These are phyloP conservation scores for Chrysaora quinquecirrha DNA, from an alignment of 30 jellyfish, hydroid and myxozoan species.

Conservation along the genomic window DNA sequence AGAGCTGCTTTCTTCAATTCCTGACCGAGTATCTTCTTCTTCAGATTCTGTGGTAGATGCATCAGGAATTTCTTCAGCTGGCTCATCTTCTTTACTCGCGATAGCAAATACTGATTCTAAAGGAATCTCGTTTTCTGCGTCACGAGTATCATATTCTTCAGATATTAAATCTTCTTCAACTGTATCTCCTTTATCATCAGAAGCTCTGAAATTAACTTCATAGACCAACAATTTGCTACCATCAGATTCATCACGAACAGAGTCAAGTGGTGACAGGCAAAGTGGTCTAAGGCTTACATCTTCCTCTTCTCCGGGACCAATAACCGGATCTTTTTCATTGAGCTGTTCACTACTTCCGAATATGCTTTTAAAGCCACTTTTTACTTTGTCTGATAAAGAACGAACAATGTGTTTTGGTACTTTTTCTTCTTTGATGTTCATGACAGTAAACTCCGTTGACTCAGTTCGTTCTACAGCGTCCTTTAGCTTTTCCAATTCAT, in stretches of 20 bases:
- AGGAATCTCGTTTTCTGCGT: neutral
- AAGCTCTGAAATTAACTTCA: no score
- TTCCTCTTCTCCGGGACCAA: neutral
- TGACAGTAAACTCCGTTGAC: neutral
- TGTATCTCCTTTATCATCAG: neutral
- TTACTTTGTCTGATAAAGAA: neutral
- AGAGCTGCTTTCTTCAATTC: neutral
- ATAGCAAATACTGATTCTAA: neutral
- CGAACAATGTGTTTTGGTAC: neutral
- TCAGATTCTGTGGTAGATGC: no score
- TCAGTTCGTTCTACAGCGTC: neutral
- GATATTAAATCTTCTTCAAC: conserved; percentile 18
- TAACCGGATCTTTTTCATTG: no score
- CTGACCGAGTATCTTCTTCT: neutral
- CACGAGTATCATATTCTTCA: conserved; percentile 7
- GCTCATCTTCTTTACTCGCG: no score
- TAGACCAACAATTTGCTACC: no score
- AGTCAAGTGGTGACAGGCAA: neutral
- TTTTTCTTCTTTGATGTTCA: neutral
- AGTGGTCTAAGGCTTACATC: neutral
- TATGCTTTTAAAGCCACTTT: neutral
- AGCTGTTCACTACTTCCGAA: no score
- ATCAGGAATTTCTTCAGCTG: neutral
- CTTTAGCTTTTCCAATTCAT: conserved; percentile 1
- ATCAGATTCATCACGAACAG: neutral